Conservation (phyloP, 2,888 invertebrate species). For the Ecliptopera silaceata region DNA sequence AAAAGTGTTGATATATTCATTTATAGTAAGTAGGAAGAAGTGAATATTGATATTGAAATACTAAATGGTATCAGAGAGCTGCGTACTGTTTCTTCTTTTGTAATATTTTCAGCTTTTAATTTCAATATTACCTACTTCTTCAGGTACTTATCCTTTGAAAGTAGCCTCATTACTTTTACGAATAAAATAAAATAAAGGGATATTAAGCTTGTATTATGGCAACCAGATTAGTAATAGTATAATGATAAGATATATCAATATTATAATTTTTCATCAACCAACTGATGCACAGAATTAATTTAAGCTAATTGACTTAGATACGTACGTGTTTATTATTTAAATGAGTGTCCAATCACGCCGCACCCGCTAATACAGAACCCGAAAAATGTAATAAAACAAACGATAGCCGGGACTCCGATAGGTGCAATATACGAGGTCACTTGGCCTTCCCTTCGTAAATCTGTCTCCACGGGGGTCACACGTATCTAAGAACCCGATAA, state of each 20-base stretch:
- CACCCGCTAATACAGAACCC: background rate
- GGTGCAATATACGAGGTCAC: slow-evolving; percentile 34
- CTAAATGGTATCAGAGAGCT: background rate
- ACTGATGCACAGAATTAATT: too few species aligned
- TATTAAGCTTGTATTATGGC: too few species aligned
- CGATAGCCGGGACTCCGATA: slow-evolving; percentile 22
- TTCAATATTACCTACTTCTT: too few species aligned
- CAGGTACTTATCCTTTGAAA: too few species aligned
- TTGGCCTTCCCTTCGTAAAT: slow-evolving; percentile 35
- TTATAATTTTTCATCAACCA: too few species aligned
- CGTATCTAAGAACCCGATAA: slow-evolving; percentile 27
- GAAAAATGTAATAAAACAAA: slow-evolving; percentile 21
- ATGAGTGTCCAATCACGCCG: too few species aligned
- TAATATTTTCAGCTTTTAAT: background rate
- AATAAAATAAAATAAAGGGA: too few species aligned
- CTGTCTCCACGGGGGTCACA: slow-evolving; percentile 35
- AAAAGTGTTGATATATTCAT: background rate
- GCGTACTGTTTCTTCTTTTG: background rate
- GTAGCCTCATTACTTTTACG: too few species aligned
- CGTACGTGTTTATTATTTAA: too few species aligned
- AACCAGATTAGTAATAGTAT: too few species aligned
- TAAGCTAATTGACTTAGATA: too few species aligned
- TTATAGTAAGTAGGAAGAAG: background rate
- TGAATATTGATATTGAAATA: background rate
- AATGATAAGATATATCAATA: too few species aligned